Evolutionary conservation across 2,888 invertebrate genomes (phyloP).

Genomic region (Lordiphosa fenestrarum): DNA sequence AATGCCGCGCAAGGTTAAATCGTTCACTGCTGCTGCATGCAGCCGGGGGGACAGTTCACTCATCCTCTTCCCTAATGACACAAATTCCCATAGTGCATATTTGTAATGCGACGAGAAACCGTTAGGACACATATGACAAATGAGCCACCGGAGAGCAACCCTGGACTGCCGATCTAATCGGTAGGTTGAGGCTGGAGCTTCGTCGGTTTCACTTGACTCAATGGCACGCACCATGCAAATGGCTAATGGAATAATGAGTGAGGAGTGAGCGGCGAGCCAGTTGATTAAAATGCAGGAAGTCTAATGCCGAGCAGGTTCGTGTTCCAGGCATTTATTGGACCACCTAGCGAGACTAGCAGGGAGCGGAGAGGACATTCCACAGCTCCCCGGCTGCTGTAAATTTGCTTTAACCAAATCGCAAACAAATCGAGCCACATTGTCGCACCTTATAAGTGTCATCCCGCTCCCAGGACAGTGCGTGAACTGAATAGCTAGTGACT

Average conservation of each 20-base stretch:
- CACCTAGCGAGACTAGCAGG: conserved; percentile 40
- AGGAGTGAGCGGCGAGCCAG: conserved; percentile 1
- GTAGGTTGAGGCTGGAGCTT: conserved; percentile 9
- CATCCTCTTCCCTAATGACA: conserved; percentile 43
- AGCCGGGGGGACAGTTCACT: conserved; percentile 19
- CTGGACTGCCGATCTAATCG: conserved; percentile 3
- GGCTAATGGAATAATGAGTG: not conserved
- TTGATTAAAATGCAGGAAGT: conserved; percentile 16
- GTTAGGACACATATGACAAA: conserved; percentile 50
- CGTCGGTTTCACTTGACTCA: conserved; percentile 31
- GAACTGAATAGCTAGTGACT: conserved; percentile 32
- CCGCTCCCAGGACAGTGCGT: conserved; percentile 41
- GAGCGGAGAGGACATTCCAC: conserved; percentile 26
- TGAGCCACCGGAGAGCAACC: conserved; percentile 22
- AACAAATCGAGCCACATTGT: conserved; percentile 61
- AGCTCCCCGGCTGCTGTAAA: conserved; percentile 40
- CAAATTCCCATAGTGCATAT: conserved; percentile 56
- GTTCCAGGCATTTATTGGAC: conserved; percentile 36
- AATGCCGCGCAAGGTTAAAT: conserved; percentile 51
- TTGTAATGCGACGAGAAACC: conserved; percentile 24
- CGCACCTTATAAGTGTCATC: conserved; percentile 40
- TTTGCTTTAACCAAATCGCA: conserved; percentile 66
- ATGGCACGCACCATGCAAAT: conserved; percentile 32
- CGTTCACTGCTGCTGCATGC: conserved; percentile 45
- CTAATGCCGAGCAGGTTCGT: conserved; percentile 10